A percentile compares a stretch with the other conserved stretches of the same genome.
Conservation (phyloP, 2,888 invertebrate species). For the Pollenia labialis region DNA sequence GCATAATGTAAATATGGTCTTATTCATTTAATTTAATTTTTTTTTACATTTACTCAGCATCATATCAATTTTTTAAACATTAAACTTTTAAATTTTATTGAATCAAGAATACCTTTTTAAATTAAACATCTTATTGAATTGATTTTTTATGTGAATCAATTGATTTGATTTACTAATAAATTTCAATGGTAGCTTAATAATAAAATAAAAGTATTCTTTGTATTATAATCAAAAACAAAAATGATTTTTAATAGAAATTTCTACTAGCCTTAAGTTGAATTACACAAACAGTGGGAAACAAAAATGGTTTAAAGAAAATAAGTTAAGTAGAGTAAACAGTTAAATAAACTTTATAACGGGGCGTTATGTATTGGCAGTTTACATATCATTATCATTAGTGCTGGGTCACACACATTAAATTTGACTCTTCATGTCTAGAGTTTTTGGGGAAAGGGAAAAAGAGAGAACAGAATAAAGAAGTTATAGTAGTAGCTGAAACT, state of each 20-base stretch:
- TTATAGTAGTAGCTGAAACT: too few relatives aligned
- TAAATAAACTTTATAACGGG: too few relatives aligned
- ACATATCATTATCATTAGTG: too few relatives aligned
- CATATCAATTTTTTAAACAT: not conserved
- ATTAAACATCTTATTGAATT: slow-evolving; percentile 19
- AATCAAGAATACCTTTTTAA: not conserved
- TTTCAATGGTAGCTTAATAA: not conserved
- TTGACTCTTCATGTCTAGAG: too few relatives aligned
- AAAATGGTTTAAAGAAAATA: too few relatives aligned
- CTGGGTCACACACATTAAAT: too few relatives aligned
- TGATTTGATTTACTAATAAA: slow-evolving; percentile 7
- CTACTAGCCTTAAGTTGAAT: not conserved
- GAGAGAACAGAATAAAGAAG: too few relatives aligned
- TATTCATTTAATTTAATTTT: not conserved
- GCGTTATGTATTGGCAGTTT: too few relatives aligned
- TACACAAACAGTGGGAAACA: too few relatives aligned
- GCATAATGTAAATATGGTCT: too few relatives aligned
- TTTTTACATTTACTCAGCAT: not conserved
- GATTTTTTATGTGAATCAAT: slow-evolving; percentile 1
- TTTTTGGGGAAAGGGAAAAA: too few relatives aligned
- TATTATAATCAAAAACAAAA: not conserved
- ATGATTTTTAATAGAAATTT: not conserved
- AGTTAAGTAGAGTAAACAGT: too few relatives aligned
- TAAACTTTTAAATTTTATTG: slow-evolving; percentile 11
- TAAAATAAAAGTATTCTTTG: not conserved